Percentiles rank a stretch among this genome's conserved stretches.
Conservation (phyloP, 2,797 vertebrate genomes). For the Holocentrus rufus region DNA sequence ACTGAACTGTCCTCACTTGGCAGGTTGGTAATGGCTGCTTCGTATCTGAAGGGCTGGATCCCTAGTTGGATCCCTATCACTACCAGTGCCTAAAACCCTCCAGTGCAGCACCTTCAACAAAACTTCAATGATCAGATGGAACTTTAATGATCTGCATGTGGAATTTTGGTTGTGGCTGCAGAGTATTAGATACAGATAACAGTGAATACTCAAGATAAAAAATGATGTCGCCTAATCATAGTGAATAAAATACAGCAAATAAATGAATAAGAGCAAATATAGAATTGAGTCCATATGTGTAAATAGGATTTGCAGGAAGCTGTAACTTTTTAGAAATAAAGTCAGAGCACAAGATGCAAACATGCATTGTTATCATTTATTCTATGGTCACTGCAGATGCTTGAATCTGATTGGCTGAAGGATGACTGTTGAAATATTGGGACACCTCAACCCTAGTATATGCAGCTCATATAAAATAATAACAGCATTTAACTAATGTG, state of each 20-base stretch:
- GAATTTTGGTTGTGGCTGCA: slow-evolving; percentile 12
- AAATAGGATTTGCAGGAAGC: too few relatives aligned
- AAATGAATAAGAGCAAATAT: not conserved
- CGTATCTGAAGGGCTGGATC: not conserved
- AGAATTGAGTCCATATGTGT: too few relatives aligned
- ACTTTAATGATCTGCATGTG: slow-evolving; percentile 20
- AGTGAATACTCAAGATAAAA: not conserved
- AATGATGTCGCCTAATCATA: not conserved
- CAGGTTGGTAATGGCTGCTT: slow-evolving; percentile 19
- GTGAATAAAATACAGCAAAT: not conserved
- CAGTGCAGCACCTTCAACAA: not conserved
- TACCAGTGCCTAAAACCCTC: not conserved
- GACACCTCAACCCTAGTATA: too few relatives aligned
- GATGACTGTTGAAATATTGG: too few relatives aligned
- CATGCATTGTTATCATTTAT: too few relatives aligned
- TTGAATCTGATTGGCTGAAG: too few relatives aligned
- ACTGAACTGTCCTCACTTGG: slow-evolving; percentile 18
- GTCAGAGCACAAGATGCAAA: too few relatives aligned
- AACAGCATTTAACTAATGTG: too few relatives aligned
- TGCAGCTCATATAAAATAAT: too few relatives aligned
- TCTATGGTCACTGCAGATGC: too few relatives aligned
- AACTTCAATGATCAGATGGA: slow-evolving; percentile 27
- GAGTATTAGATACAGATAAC: not conserved
- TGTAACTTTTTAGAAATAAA: too few relatives aligned
- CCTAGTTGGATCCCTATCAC: slow-evolving; percentile 10